Evolutionary conservation across 2,888 invertebrate species (phyloP).

Genomic region (Rutpela maculata): DNA sequence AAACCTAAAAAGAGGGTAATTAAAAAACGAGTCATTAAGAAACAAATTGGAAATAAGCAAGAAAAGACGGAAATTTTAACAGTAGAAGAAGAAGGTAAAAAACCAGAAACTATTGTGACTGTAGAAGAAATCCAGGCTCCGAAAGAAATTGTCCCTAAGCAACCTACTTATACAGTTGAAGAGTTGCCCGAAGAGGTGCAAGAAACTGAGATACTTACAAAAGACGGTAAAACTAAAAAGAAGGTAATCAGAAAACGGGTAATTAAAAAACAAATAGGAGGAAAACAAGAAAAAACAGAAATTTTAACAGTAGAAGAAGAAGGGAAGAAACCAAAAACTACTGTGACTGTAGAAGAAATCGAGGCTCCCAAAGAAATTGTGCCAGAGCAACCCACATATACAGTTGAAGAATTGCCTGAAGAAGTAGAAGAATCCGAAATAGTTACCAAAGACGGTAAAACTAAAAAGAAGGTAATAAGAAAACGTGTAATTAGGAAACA

Average conservation of each 20-base stretch:
- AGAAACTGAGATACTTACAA: constrained; percentile 77
- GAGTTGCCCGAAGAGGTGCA: constrained; percentile 67
- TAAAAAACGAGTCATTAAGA: constrained; percentile 71
- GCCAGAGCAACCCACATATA: constrained; percentile 62
- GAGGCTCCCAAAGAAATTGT: constrained; percentile 18
- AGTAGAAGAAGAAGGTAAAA: constrained; percentile 68
- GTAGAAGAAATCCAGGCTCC: constrained; percentile 59
- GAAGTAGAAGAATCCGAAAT: constrained; percentile 68
- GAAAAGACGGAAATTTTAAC: constrained; percentile 72
- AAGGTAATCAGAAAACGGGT: constrained; percentile 78
- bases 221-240: constrained; percentile 79
- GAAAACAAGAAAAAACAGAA: constrained; percentile 84
- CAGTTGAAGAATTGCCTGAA: constrained; percentile 65
- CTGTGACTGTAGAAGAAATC: constrained; percentile 64
- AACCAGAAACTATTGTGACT: constrained; percentile 64
- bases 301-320: constrained; percentile 66
- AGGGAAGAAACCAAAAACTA: constrained; percentile 61
- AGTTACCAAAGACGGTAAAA: constrained; percentile 70
- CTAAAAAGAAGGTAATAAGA: constrained; percentile 70
- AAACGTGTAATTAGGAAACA: constrained; percentile 72
- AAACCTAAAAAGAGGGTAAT: constrained; percentile 51
- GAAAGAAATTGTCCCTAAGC: constrained; percentile 61
- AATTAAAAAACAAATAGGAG: constrained; percentile 84
- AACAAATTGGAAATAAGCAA: constrained; percentile 68
- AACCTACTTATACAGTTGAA: constrained; percentile 55